phyloP scores from a whole-genome alignment of 2,888 invertebrate genomes.

The Scrobipalpa atriplicella region DNA sequence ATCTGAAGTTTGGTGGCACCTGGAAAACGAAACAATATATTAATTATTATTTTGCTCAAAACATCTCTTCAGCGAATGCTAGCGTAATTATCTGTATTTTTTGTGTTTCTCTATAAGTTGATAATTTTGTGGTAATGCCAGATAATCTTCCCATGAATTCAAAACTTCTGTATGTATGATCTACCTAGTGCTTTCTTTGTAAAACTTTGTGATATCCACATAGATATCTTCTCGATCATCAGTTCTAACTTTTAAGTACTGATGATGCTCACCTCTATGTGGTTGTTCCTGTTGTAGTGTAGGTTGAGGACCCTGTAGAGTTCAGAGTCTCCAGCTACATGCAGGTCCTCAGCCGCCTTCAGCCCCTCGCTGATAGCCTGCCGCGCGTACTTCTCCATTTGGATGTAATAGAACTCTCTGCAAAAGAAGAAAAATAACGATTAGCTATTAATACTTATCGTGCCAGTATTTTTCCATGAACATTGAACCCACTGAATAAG shows the following conservation, averaged over 20 bases:
- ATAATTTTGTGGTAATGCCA: no score
- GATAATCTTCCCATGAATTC: no score
- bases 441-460: background rate
- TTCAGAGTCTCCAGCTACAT: constrained; percentile 97
- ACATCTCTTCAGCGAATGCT: no score
- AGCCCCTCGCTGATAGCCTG: constrained; percentile 99
- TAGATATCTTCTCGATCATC: background rate
- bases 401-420: constrained; percentile 99
- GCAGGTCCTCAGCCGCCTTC: constrained; percentile 95
- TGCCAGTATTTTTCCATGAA: background rate
- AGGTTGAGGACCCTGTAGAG: constrained; percentile 98
- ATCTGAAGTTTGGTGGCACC: constrained; percentile 99
- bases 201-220: background rate
- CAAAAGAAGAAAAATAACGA: constrained; percentile 39
- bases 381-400: constrained; percentile 99
- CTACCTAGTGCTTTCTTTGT: background rate
- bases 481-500: background rate
- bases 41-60: background rate
- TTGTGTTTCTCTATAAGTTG: no score
- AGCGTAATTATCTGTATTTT: no score
- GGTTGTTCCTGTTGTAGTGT: constrained; percentile 99
- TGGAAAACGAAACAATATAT: constrained; percentile 65
- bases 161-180: no score
- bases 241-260: background rate
- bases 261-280: constrained; percentile 91